A percentile compares a stretch with the other conserved stretches of the same genome.
These are phyloP conservation scores for Gadopsis bispinosus DNA, from an alignment of 2,797 vertebrate genomes.

Conservation along the genomic window DNA sequence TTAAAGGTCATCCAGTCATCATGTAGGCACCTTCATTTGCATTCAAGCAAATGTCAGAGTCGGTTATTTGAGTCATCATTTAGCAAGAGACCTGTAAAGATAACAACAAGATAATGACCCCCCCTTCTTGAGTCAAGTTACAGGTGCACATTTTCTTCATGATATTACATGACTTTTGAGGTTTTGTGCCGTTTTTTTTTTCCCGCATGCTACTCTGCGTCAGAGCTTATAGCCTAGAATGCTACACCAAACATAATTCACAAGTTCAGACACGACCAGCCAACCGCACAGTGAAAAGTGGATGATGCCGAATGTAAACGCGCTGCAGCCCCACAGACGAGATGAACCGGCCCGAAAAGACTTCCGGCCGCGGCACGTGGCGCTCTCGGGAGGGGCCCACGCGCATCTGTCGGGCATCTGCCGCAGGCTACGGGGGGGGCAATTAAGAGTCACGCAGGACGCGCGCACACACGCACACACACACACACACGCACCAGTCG, in stretches of 20 bases:
- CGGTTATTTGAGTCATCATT: constrained; percentile 32
- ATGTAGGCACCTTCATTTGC: constrained; percentile 18
- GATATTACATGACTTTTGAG: neutral
- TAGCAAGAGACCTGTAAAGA: neutral
- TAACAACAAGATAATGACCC: neutral
- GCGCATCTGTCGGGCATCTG: constrained; percentile 72
- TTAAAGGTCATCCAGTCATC: constrained; percentile 47
- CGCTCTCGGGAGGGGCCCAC: constrained; percentile 10
- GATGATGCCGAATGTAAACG: constrained; percentile 46
- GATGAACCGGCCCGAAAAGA: constrained; percentile 29
- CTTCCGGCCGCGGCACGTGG: constrained; percentile 52
- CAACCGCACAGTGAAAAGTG: constrained; percentile 1
- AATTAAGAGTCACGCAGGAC: constrained; percentile 34
- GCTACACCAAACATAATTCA: neutral
- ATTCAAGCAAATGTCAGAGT: constrained; percentile 40
- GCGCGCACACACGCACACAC: neutral
- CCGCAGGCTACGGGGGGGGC: constrained; percentile 13
- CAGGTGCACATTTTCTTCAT: neutral
- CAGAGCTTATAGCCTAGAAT: too few relatives aligned
- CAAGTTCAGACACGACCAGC: constrained; percentile 6
- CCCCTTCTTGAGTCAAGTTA: neutral
- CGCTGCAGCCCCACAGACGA: constrained; percentile 24
- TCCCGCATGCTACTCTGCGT: too few relatives aligned
- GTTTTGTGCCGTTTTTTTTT: too few relatives aligned
- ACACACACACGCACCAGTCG: neutral